These are phyloP conservation scores for Cardinalis cardinalis DNA, from an alignment of 2,113 vertebrate genomes.

Conservation along the genomic window DNA sequence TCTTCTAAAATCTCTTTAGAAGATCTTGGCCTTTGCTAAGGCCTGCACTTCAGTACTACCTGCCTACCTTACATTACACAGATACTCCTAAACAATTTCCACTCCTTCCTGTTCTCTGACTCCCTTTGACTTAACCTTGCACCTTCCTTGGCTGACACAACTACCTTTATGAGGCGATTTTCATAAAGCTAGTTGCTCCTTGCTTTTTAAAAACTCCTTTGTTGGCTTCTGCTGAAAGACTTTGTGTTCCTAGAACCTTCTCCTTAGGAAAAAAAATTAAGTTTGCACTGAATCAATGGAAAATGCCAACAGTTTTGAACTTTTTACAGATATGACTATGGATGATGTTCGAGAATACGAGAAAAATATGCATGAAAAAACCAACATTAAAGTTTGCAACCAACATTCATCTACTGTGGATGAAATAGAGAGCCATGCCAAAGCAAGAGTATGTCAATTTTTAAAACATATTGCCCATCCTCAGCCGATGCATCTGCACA, in stretches of 20 bases:
- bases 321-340: conserved; percentile 99
- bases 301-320: conserved; percentile 82
- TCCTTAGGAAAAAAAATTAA: neutral
- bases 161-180: conserved; percentile 73
- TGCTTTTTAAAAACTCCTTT: conserved; percentile 59
- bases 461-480: conserved; percentile 68
- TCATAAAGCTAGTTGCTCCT: conserved; percentile 74
- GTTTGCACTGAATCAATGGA: conserved; percentile 66
- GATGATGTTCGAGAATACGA: conserved; percentile 97
- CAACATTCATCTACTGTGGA: conserved; percentile 91
- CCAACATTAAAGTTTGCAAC: conserved; percentile 99
- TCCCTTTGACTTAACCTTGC: conserved; percentile 57
- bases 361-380: conserved; percentile 99
- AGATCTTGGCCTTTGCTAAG: conserved; percentile 64
- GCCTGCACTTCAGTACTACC: conserved; percentile 44
- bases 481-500: neutral
- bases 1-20: conserved; percentile 78
- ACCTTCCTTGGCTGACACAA: conserved; percentile 66
- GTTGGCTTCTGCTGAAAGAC: conserved; percentile 70
- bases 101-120: conserved; percentile 69
- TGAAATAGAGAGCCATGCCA: conserved; percentile 92
- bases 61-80: conserved; percentile 19
- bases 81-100: conserved; percentile 55
- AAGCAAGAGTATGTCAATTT: conserved; percentile 90
- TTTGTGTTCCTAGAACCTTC: conserved; percentile 46